Conservation (phyloP, 2,888 invertebrate genomes). For the Elmis aenea region DNA sequence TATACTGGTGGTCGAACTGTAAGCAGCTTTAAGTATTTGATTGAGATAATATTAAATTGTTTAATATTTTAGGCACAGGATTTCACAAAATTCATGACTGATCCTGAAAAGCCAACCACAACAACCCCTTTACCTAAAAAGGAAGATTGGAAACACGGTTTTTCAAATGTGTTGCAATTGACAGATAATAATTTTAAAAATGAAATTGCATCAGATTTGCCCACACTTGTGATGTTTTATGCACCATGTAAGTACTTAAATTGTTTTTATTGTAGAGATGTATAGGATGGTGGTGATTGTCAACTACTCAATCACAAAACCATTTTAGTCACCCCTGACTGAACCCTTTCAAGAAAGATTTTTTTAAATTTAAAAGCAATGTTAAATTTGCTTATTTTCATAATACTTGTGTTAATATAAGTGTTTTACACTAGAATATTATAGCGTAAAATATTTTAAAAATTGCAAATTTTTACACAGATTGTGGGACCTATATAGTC, state of each 20-base stretch:
- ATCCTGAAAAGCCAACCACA: constrained; percentile 45
- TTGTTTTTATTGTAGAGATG: too few relatives aligned
- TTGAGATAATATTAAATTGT: constrained; percentile 1
- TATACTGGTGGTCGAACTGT: constrained; percentile 75
- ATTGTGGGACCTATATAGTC: too few relatives aligned
- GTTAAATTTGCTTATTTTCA: too few relatives aligned
- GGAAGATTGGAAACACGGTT: constrained; percentile 48
- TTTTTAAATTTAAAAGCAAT: too few relatives aligned
- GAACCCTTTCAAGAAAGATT: too few relatives aligned
- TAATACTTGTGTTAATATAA: too few relatives aligned
- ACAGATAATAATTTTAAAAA: constrained; percentile 58
- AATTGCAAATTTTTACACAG: too few relatives aligned
- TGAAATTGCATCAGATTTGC: constrained; percentile 53
- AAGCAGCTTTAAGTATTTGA: constrained; percentile 19
- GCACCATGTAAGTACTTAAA: constrained; percentile 62
- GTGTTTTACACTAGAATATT: too few relatives aligned
- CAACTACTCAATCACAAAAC: too few relatives aligned
- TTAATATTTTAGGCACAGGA: constrained; percentile 54
- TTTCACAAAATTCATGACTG: constrained; percentile 60
- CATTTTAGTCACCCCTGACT: too few relatives aligned
- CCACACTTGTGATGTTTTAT: constrained; percentile 72
- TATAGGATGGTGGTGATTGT: too few relatives aligned
- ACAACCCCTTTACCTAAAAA: constrained; percentile 34
- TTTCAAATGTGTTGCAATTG: constrained; percentile 49
- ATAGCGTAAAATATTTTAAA: too few relatives aligned